Evolutionary conservation across 2,113 vertebrate species (phyloP).

Genomic region (Baryphthengus martii): DNA sequence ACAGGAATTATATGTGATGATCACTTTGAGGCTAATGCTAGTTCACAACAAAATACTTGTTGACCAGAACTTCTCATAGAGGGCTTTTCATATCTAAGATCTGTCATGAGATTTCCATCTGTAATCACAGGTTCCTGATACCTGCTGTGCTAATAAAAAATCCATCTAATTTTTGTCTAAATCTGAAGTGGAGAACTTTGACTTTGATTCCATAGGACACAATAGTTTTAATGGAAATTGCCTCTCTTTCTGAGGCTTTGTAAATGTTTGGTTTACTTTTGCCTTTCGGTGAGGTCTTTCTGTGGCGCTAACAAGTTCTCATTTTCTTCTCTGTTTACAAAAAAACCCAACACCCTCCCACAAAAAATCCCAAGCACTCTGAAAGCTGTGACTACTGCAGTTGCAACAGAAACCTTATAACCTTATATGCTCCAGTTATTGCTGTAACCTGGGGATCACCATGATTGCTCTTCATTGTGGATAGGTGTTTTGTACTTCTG

Average conservation of each 20-base stretch:
- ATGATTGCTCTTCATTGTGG: not conserved
- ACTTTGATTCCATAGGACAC: not conserved
- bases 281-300: not conserved
- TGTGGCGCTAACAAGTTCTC: not conserved
- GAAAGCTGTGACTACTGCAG: not conserved
- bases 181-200: not conserved
- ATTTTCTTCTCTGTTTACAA: not conserved
- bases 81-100: not conserved
- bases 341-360: rapidly evolving
- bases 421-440: not conserved
- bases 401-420: not conserved
- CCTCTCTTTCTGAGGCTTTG: not conserved
- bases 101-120: not conserved
- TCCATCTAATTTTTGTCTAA: not conserved
- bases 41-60: not conserved
- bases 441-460: not conserved
- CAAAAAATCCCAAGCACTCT: not conserved
- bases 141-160: not conserved
- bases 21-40: not conserved
- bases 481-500: not conserved
- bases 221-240: not conserved
- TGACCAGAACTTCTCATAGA: not conserved
- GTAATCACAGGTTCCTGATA: not conserved
- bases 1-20: not conserved
- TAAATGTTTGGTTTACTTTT: not conserved